Base-by-base conservation (phyloP, 2,888 invertebrate species). In the Morpho achilles region DNA sequence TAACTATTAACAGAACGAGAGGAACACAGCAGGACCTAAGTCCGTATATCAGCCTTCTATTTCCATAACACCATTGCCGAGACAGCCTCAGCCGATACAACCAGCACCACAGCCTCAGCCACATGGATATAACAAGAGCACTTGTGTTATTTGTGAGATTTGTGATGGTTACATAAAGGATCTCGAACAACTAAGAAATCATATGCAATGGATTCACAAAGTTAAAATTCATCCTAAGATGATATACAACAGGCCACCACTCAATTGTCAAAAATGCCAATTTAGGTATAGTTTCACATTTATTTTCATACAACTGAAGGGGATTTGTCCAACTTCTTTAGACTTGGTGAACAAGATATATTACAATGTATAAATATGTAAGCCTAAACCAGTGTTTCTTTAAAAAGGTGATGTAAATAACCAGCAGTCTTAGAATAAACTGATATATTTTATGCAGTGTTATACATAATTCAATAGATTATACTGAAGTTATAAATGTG, bases 161-260 rank as follows among this genome's bases (percentile, higher is more conserved):
- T 99, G 98, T 86, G 98, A 98, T 76, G 98, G 98, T 23, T 98
- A 98, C 78, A 98, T 98, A 64, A 97, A 98, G 91, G 98, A 98
- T 83, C 91, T 98, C 75, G 97, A 98, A 74, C 97, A 98, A 78
- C 88, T 98, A 64, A 92, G 98, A 65, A 98, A 98, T 82, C 98
- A 98, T 79, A 98, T 98, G 97, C 98, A 97, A 78, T 98, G 97
- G 96, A 98, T 98, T 80, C 98, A 98, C 84, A 98, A 98, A 93
- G 97, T 97, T 69, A 97, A 97, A 83, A 98, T 98, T 74, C 97
- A 97, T 87, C 97, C 97, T 58, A 97, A 97, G 90, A 98, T 97
- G 97, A 97, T 97, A 70, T 96, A 97, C 86, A 97, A 97, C 86
- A 92, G 96, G 84, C 97, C 98, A 59, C 98, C 98, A 50, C 92